Conservation (phyloP, 2,888 invertebrate species). For the Protophormia terraenovae region DNA sequence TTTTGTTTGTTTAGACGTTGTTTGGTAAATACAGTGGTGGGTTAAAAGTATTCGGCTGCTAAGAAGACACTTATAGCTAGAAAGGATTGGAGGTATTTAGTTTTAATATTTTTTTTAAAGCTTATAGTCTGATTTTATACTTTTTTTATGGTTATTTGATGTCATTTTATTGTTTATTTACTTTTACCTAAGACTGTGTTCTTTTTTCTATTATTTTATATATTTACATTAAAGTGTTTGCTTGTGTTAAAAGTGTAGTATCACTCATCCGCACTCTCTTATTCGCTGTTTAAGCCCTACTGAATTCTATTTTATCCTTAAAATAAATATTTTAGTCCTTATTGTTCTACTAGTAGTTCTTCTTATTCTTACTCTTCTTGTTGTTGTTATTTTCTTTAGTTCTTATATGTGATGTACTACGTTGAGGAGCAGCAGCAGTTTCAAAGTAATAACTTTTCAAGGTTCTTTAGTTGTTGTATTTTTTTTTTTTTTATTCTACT, state of each 20-base stretch:
- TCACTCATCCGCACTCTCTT: constrained; percentile 77
- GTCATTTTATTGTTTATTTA: background rate
- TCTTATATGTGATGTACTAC: background rate
- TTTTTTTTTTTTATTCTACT: constrained; percentile 36
- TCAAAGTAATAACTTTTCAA: constrained; percentile 48
- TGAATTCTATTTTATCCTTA: constrained; percentile 79
- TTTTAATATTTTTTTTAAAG: too few relatives aligned
- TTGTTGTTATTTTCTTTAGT: too few relatives aligned
- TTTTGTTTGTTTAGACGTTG: constrained; percentile 30
- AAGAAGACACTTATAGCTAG: background rate
- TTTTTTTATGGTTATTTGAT: too few relatives aligned
- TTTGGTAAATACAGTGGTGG: background rate
- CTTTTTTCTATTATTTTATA: background rate
- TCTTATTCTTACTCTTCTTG: too few relatives aligned
- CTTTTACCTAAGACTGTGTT: constrained; percentile 16
- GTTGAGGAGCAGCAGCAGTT: background rate
- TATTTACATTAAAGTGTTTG: constrained; percentile 62
- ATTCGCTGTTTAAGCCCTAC: constrained; percentile 72
- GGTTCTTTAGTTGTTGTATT: constrained; percentile 60
- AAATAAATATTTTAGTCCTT: constrained; percentile 79
- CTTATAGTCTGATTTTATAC: too few relatives aligned
- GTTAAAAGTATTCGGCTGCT: background rate
- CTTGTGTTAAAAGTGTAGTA: constrained; percentile 72
- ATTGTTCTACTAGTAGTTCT: constrained; percentile 68
- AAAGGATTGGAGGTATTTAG: too few relatives aligned